A percentile compares a stretch with the other conserved stretches of the same genome.
Conservation (phyloP, 2,888 invertebrate species). For the Laspeyria flexula region DNA sequence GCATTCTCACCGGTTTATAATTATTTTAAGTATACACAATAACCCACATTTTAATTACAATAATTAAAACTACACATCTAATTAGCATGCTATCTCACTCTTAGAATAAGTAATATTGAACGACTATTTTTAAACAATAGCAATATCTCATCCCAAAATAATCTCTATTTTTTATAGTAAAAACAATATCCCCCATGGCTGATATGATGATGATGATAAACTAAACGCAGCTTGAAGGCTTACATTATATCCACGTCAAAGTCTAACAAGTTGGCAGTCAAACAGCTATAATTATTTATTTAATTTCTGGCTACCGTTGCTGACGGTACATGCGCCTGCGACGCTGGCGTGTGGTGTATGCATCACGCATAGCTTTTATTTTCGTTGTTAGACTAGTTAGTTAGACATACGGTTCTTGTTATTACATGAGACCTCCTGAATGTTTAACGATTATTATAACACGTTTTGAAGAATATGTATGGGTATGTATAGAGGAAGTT, state of each 20-base stretch:
- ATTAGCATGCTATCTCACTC: too few relatives aligned
- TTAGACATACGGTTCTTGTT: conserved; percentile 48
- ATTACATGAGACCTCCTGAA: conserved; percentile 49
- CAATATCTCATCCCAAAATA: too few relatives aligned
- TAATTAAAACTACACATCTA: too few relatives aligned
- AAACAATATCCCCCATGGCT: too few relatives aligned
- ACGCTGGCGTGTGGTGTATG: conserved; percentile 66
- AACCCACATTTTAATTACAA: too few relatives aligned
- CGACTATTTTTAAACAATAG: too few relatives aligned
- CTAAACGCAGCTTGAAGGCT: not conserved
- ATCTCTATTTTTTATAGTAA: too few relatives aligned
- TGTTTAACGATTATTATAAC: conserved; percentile 11
- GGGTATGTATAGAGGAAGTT: too few relatives aligned
- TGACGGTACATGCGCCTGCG: conserved; percentile 65
- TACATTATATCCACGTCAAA: not conserved
- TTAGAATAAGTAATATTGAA: too few relatives aligned
- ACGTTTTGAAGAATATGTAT: not conserved
- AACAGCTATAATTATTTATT: conserved; percentile 2
- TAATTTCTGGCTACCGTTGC: conserved; percentile 38
- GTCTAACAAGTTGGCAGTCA: not conserved
- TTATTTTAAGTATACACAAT: too few relatives aligned
- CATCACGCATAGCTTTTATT: conserved; percentile 78
- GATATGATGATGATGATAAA: too few relatives aligned
- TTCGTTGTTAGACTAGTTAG: conserved; percentile 78
- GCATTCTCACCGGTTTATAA: too few relatives aligned